A percentile compares a stretch with the other conserved stretches of the same genome.
phyloP scores from a whole-genome alignment of 2,888 invertebrate genomes.

The Bellardia pandia region DNA sequence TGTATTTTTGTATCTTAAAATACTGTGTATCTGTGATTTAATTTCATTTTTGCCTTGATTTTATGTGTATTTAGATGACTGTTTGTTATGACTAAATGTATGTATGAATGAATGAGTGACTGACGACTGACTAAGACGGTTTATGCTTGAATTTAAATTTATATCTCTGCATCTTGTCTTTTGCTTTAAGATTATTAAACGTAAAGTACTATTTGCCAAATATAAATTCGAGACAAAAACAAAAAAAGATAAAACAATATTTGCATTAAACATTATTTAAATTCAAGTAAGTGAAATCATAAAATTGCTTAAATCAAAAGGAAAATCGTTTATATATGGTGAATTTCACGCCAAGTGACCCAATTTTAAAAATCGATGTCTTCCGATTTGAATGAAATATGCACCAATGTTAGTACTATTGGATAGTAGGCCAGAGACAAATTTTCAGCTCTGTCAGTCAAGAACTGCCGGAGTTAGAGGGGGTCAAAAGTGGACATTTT shows the following conservation, averaged over 20 bases:
- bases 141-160: slow-evolving; percentile 43
- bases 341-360: too few relatives aligned
- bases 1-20: slow-evolving; percentile 33
- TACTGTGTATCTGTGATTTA: slow-evolving; percentile 21
- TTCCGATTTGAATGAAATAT: too few relatives aligned
- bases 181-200: slow-evolving; percentile 29
- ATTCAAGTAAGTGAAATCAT: slow-evolving; percentile 38
- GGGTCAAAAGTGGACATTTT: too few relatives aligned
- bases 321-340: background rate
- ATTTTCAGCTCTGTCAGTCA: too few relatives aligned
- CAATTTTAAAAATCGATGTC: too few relatives aligned
- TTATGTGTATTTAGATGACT: slow-evolving; percentile 34
- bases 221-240: background rate
- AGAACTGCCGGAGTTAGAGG: too few relatives aligned
- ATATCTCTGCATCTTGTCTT: slow-evolving; percentile 34
- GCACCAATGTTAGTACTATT: too few relatives aligned
- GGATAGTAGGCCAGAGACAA: too few relatives aligned
- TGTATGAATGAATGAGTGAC: slow-evolving; percentile 6
- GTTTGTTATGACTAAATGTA: slow-evolving; percentile 8
- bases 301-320: background rate
- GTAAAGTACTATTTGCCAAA: slow-evolving; percentile 39
- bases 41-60: slow-evolving; percentile 48
- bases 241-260: slow-evolving; percentile 23
- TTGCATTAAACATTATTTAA: slow-evolving; percentile 59
- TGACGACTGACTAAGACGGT: slow-evolving; percentile 23